A percentile compares a stretch with the other conserved stretches of the same genome.
phyloP scores from a whole-genome alignment of 2,113 vertebrate genomes.

The Agapornis roseicollis region DNA sequence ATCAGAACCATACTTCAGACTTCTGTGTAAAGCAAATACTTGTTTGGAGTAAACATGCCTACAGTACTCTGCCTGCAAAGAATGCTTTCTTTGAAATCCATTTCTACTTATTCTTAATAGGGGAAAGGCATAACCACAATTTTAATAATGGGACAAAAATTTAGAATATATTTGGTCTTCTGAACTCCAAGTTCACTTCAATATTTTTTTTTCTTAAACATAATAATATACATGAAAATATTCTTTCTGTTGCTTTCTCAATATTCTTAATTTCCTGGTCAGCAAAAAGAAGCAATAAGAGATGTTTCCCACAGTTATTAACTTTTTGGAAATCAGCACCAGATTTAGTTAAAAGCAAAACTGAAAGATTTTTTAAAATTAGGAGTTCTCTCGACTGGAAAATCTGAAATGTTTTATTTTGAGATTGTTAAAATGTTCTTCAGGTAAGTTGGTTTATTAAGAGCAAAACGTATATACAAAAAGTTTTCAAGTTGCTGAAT shows the following conservation, averaged over 20 bases:
- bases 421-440: not conserved
- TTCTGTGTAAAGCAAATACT: not conserved
- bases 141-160: not conserved
- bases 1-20: not conserved
- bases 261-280: not conserved
- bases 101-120: not conserved
- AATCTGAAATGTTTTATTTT: not conserved
- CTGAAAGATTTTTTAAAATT: not conserved
- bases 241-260: not conserved
- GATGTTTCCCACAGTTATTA: not conserved
- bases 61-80: not conserved
- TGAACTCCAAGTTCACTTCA: not conserved
- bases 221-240: not conserved
- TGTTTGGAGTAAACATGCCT: not conserved
- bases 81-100: not conserved
- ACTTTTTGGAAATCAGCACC: not conserved
- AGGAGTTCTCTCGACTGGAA: not conserved
- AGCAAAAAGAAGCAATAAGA: not conserved
- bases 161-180: not conserved
- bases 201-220: not conserved
- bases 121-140: not conserved
- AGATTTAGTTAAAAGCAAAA: not conserved
- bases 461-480: not conserved
- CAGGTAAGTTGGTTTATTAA: not conserved
- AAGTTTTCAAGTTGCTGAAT: not conserved